Base-by-base conservation (phyloP, 1,140 invertebrate genomes). In the Goniozus legneri region DNA sequence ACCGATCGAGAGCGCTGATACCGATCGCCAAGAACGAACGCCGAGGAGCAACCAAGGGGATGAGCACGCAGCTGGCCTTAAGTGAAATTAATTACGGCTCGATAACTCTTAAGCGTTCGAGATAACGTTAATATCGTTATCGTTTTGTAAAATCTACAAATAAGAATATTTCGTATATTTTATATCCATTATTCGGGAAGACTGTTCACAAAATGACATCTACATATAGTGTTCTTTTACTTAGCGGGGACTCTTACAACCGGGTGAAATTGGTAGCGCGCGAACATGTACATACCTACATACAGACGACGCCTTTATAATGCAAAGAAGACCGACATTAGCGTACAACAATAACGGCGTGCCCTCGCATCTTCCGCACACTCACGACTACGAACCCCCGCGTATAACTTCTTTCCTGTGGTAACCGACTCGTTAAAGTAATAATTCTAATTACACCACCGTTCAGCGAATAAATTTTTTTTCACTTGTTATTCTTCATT, bases 361-460 rank as follows among this genome's bases (percentile, higher is more conserved):
- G 24, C 10, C 24, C 4, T 27, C 24, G 24, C 10, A 27, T 4
- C 24, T 27, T 27, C 24, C 4, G 24, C 24, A 6, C 24, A 6
- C 10, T 27, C 24, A 10, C n/a, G n/a, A n/a, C n/a, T n/a, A n/a
- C n/a, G n/a, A n/a, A n/a, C n/a, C n/a, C n/a, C 24, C 24, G 4
- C 24, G 24, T 27, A 18, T 27, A 10, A 16, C 39, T 46, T 46
- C 41, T 58, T 49, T 47, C 37, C 43, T 43, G 47, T 44, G 54
- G 62, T 62, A 65, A 65, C 63, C 53, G 59, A 58, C 63, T 65
- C 50, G 62, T 65, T 65, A 65, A 64, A 62, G 52, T 64, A 64
- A 65, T 65, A 65, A 65, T 56, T 60, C 62, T 65, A 65, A 64
- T 65, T 65, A 56, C 51, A 64, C 54, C 24, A 27, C 24, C 4